These are phyloP conservation scores for Mastigias papua DNA, from an alignment of 30 jellyfish, hydroid and myxozoan species.

Conservation along the genomic window DNA sequence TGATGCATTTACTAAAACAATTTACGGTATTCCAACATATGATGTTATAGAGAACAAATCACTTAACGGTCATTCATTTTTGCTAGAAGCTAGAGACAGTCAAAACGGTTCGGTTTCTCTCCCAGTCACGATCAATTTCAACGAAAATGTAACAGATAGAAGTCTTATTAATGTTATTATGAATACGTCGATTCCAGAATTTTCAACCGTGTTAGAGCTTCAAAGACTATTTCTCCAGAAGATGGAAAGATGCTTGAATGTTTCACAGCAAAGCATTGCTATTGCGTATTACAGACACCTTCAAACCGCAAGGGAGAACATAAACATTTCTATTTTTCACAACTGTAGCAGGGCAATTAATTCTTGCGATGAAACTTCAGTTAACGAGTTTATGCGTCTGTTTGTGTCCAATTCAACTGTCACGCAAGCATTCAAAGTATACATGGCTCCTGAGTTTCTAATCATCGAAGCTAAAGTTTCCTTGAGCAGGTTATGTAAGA, in stretches of 20 bases:
- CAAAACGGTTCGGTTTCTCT: slow-evolving; percentile 27
- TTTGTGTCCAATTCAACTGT: slow-evolving; percentile 1
- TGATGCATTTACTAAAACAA: slow-evolving; percentile 30
- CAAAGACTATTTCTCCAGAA: slow-evolving; percentile 30
- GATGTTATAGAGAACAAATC: slow-evolving; percentile 48
- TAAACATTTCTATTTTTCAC: slow-evolving; percentile 35
- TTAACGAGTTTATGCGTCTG: background rate
- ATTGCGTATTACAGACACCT: slow-evolving; percentile 20
- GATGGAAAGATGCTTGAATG: slow-evolving; percentile 42
- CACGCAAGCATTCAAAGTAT: background rate
- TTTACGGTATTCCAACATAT: slow-evolving; percentile 81
- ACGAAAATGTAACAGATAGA: slow-evolving; percentile 42
- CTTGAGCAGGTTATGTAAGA: slow-evolving; percentile 1
- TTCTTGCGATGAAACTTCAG: slow-evolving; percentile 15
- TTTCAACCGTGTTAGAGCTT: background rate
- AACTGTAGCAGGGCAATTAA: slow-evolving; percentile 15
- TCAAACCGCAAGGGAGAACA: background rate
- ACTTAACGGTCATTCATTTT: slow-evolving; percentile 51
- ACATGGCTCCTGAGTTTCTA: slow-evolving; percentile 40
- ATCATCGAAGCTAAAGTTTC: slow-evolving; percentile 3
- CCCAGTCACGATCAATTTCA: slow-evolving; percentile 7
- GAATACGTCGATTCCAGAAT: background rate
- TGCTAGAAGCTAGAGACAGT: slow-evolving; percentile 59
- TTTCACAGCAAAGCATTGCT: slow-evolving; percentile 3
- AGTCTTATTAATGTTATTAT: slow-evolving; percentile 20